Percentiles rank a stretch among this genome's conserved stretches.
phyloP scores from a whole-genome alignment of 37 sponge, comb jelly and placozoan species.

The Axinella damicornis region DNA sequence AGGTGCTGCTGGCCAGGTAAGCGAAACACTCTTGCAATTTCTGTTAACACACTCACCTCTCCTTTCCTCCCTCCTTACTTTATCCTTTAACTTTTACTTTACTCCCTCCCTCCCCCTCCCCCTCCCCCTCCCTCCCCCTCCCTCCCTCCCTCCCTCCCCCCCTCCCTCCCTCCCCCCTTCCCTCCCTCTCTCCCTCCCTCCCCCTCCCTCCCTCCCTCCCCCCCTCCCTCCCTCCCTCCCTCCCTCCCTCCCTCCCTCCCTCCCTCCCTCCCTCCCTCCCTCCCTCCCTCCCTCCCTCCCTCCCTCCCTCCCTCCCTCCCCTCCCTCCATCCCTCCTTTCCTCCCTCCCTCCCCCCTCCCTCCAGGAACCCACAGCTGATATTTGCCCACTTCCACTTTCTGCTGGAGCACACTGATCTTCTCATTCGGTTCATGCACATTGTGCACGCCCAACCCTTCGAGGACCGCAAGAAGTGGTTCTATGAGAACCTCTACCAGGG shows the following conservation, averaged over 20 bases:
- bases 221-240: no score
- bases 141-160: no score
- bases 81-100: not conserved
- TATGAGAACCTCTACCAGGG: slow-evolving; percentile 92
- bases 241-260: not conserved
- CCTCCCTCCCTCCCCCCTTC: no score
- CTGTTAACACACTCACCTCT: no score
- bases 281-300: not conserved
- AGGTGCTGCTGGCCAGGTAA: slow-evolving; percentile 80
- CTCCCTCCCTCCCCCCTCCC: no score
- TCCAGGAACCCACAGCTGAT: slow-evolving; percentile 84
- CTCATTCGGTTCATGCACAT: slow-evolving; percentile 81
- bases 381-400: slow-evolving; percentile 92
- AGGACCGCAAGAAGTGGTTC: slow-evolving; percentile 93
- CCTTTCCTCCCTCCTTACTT: no score
- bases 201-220: not conserved
- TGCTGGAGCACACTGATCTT: slow-evolving; percentile 76
- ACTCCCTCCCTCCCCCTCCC: not conserved
- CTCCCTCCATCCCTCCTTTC: not conserved
- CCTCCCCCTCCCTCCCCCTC: no score
- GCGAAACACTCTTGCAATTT: no score
- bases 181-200: not conserved
- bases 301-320: not conserved
- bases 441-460: slow-evolving; percentile 84
- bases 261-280: not conserved